phyloP scores from a whole-genome alignment of 2,113 vertebrate species.

The Mohoua ochrocephala region DNA sequence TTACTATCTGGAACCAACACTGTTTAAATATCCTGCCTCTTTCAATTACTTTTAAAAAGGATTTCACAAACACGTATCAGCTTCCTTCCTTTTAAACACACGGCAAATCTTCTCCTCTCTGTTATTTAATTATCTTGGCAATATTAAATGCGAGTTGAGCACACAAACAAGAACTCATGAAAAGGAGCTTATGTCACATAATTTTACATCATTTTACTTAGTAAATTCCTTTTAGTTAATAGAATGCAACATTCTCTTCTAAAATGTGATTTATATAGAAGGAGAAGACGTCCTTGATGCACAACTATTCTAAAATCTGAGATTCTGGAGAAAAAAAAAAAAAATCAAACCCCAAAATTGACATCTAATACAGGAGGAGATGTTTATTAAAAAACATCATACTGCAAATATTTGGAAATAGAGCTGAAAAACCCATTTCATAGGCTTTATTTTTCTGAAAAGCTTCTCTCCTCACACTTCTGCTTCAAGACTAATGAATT shows the following conservation, averaged over 20 bases:
- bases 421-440: not conserved
- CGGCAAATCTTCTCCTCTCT: not conserved
- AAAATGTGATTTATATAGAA: not conserved
- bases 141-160: not conserved
- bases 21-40: not conserved
- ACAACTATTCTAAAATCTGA: not conserved
- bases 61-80: not conserved
- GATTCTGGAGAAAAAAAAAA: not conserved
- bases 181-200: not conserved
- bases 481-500: not conserved
- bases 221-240: not conserved
- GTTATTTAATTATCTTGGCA: not conserved
- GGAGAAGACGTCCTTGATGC: not conserved
- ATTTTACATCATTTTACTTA: not conserved
- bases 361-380: not conserved
- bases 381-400: not conserved
- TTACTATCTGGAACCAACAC: not conserved
- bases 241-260: not conserved
- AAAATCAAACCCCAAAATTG: not conserved
- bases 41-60: not conserved
- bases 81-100: not conserved
- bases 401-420: not conserved
- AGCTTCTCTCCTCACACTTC: not conserved
- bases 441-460: not conserved
- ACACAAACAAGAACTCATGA: not conserved